Conservation (phyloP, 2,888 invertebrate species). For the Cataglyphis altisquamis region DNA sequence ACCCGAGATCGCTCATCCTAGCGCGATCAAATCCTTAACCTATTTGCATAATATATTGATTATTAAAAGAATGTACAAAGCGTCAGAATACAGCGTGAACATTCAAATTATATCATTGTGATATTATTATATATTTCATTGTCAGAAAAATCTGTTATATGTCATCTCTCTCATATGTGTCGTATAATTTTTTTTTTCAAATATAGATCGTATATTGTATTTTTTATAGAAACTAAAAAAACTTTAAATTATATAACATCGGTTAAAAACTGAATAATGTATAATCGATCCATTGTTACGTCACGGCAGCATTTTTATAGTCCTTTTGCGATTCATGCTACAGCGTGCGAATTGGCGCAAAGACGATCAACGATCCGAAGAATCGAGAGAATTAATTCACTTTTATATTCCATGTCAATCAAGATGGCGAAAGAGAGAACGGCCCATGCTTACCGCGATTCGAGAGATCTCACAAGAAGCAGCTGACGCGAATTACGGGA, state of each 20-base stretch:
- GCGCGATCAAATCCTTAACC: conserved; percentile 61
- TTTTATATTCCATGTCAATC: conserved; percentile 64
- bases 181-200: neutral
- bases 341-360: conserved; percentile 61
- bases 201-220: neutral
- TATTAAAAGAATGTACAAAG: neutral
- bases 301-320: conserved; percentile 24
- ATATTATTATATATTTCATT: neutral
- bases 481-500: conserved; percentile 66
- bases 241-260: neutral
- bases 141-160: neutral
- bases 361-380: conserved; percentile 49
- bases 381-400: conserved; percentile 69
- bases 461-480: conserved; percentile 44
- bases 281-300: neutral
- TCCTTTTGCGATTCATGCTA: conserved; percentile 26
- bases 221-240: neutral
- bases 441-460: conserved; percentile 62
- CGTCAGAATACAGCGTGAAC: neutral
- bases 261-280: neutral
- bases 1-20: conserved; percentile 58
- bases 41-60: conserved; percentile 16
- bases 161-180: neutral
- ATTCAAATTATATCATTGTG: neutral
- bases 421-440: conserved; percentile 64